Evolutionary conservation across 1,140 invertebrate species (phyloP).

Genomic region (Drosophila funebris): DNA sequence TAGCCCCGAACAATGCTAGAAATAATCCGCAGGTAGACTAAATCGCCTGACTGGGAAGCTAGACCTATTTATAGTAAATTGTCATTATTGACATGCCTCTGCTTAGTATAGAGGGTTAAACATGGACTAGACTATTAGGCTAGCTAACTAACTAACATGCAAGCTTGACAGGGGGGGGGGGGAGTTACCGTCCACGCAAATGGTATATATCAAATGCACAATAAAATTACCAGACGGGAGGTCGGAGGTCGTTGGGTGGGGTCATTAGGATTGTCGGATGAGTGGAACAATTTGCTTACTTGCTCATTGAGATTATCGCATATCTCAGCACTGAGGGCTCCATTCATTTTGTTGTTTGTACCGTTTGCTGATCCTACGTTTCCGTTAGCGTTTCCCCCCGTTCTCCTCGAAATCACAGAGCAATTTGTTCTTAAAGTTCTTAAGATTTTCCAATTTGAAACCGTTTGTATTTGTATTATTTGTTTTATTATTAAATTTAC

Average conservation of each 20-base stretch:
- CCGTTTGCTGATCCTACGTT: conserved; percentile 29
- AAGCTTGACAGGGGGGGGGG: background rate
- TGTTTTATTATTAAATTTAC: conserved; percentile 80
- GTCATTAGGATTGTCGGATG: conserved; percentile 4
- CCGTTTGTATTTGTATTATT: conserved; percentile 83
- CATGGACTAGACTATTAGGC: background rate
- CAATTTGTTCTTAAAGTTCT: conserved; percentile 83
- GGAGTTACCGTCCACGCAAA: conserved; percentile 1
- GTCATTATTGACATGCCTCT: conserved; percentile 63
- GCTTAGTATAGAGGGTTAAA: background rate
- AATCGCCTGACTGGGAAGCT: conserved; percentile 47
- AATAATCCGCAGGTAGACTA: conserved; percentile 45
- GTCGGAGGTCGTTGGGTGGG: background rate
- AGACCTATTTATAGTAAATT: conserved; percentile 55
- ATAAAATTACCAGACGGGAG: background rate
- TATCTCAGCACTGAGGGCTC: conserved; percentile 75
- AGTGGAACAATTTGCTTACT: conserved; percentile 66
- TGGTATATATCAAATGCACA: conserved; percentile 12
- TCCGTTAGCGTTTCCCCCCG: conserved; percentile 49
- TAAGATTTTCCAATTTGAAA: conserved; percentile 81
- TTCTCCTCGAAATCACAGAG: conserved; percentile 80
- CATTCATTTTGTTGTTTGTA: conserved; percentile 77
- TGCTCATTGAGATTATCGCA: conserved; percentile 83
- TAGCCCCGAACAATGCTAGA: background rate
- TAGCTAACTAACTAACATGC: conserved; percentile 18